Evolutionary conservation across 2,888 invertebrate genomes (phyloP).

Genomic region (Digitonthophagus gazella): DNA sequence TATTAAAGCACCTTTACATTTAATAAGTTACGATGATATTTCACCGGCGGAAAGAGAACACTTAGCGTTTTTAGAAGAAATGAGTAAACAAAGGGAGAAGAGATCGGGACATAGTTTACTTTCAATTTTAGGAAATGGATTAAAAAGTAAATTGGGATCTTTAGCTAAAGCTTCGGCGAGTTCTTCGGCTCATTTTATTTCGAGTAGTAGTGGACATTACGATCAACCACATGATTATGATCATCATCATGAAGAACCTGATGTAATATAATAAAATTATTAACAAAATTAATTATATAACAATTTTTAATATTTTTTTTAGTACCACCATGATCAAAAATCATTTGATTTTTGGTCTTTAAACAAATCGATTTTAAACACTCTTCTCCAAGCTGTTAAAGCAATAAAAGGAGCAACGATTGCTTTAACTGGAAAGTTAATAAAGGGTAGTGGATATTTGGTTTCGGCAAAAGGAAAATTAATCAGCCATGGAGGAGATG

Average conservation of each 20-base stretch:
- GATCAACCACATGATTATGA: conserved; percentile 28
- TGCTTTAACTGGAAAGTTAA: conserved; percentile 82
- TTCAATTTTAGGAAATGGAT: conserved; percentile 52
- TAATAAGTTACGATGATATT: conserved; percentile 41
- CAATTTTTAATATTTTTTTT: conserved; percentile 25
- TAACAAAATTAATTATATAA: neutral
- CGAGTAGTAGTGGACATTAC: conserved; percentile 51
- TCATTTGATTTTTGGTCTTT: conserved; percentile 60
- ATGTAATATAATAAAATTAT: conserved; percentile 20
- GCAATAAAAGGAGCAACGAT: conserved; percentile 85
- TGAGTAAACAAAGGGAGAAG: conserved; percentile 41
- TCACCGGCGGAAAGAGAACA: conserved; percentile 38
- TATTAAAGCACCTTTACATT: conserved; percentile 39
- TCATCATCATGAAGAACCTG: conserved; percentile 22
- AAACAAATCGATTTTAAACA: conserved; percentile 79
- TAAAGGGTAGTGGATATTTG: conserved; percentile 77
- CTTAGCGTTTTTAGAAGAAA: conserved; percentile 37
- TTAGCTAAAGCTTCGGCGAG: conserved; percentile 59
- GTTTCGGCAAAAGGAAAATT: conserved; percentile 64
- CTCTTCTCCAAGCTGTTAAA: conserved; percentile 82
- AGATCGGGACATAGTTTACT: conserved; percentile 52
- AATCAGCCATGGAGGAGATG: conserved; percentile 75
- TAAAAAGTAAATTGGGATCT: conserved; percentile 57
- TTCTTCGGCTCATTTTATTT: conserved; percentile 52
- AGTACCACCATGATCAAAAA: conserved; percentile 42